phyloP scores from a whole-genome alignment of 2,797 vertebrate species.

The Amblyraja radiata region DNA sequence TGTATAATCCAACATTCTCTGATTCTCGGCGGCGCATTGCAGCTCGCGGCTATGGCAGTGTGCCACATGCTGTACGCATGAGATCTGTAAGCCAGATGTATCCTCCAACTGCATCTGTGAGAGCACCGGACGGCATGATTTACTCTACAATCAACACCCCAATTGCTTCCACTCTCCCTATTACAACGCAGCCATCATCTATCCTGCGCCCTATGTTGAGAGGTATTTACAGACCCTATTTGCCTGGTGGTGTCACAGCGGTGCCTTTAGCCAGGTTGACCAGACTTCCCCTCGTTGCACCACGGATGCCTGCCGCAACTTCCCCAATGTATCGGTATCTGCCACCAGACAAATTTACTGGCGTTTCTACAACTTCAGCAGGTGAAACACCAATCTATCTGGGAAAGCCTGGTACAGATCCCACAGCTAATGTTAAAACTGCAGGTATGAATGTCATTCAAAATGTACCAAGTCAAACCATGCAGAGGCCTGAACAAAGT shows the following conservation, averaged over 20 bases:
- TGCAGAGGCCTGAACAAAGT: conserved; percentile 46
- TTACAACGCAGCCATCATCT: conserved; percentile 90
- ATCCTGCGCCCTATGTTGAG: conserved; percentile 79
- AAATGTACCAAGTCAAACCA: background rate
- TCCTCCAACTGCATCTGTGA: conserved; percentile 71
- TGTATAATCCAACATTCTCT: conserved; percentile 73
- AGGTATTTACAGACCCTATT: conserved; percentile 79
- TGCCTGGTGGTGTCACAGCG: conserved; percentile 70
- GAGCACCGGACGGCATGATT: conserved; percentile 93
- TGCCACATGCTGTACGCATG: conserved; percentile 70
- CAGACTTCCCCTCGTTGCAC: conserved; percentile 76
- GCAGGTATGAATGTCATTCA: conserved; percentile 42
- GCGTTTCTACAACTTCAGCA: conserved; percentile 56
- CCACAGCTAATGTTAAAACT: conserved; percentile 29
- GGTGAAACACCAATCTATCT: conserved; percentile 82
- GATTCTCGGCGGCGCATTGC: conserved; percentile 67
- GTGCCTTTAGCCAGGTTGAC: conserved; percentile 84
- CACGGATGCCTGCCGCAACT: conserved; percentile 74
- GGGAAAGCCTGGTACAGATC: conserved; percentile 63
- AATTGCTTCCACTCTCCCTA: conserved; percentile 95
- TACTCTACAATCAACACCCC: conserved; percentile 98
- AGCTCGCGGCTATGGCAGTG: conserved; percentile 71
- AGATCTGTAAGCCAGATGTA: conserved; percentile 77
- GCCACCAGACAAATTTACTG: conserved; percentile 58
- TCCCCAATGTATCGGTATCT: conserved; percentile 77